These are phyloP conservation scores for Cloeon dipterum DNA, from an alignment of 2,888 invertebrate genomes.

Conservation along the genomic window DNA sequence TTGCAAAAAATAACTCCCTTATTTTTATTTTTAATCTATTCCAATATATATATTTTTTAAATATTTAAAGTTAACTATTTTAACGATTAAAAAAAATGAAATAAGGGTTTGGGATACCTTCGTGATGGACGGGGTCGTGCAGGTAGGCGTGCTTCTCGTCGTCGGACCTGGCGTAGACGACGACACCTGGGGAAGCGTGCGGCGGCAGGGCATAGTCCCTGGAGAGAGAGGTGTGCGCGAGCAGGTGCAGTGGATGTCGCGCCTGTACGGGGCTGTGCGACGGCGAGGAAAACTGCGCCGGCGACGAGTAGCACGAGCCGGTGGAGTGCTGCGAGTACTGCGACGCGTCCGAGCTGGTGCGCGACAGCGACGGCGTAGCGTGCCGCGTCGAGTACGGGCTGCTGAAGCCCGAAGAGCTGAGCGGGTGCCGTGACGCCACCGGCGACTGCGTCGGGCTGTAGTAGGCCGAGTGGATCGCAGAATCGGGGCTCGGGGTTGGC, in stretches of 20 bases:
- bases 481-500: slow-evolving; percentile 64
- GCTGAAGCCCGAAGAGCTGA: slow-evolving; percentile 8
- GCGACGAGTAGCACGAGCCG: slow-evolving; percentile 38
- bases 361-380: slow-evolving; percentile 11
- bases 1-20: too few relatives aligned
- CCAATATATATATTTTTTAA: too few relatives aligned
- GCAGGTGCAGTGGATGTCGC: slow-evolving; percentile 7
- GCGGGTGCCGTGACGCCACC: slow-evolving; percentile 54
- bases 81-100: too few relatives aligned
- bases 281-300: slow-evolving; percentile 34
- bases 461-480: slow-evolving; percentile 74
- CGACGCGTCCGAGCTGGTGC: slow-evolving; percentile 79
- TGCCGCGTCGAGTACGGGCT: slow-evolving; percentile 10
- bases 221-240: slow-evolving; percentile 8
- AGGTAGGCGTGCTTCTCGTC: neutral
- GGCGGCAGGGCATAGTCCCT: neutral
- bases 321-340: slow-evolving; percentile 40
- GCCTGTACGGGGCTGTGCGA: slow-evolving; percentile 68
- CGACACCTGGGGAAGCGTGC: neutral
- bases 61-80: too few relatives aligned
- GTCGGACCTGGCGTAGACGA: neutral
- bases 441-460: slow-evolving; percentile 74
- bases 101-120: too few relatives aligned
- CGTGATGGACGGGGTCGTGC: neutral
- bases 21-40: too few relatives aligned